These are phyloP conservation scores for Myripristis murdjan DNA, from an alignment of 2,797 vertebrate genomes.

Conservation along the genomic window DNA sequence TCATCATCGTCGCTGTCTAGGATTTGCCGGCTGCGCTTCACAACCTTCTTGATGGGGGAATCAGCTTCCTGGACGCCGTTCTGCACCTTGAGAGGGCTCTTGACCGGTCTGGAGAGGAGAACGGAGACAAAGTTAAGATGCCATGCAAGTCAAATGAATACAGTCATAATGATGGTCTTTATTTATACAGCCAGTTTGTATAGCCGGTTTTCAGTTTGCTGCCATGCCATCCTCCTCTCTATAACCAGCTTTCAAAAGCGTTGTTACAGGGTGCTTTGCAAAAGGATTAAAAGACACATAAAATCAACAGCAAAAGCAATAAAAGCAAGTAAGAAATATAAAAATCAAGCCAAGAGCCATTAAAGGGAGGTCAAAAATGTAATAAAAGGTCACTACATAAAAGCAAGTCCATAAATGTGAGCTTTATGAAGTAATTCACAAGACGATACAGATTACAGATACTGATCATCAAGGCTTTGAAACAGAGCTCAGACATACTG, in stretches of 20 bases:
- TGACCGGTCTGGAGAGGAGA: constrained; percentile 64
- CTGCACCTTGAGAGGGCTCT: constrained; percentile 85
- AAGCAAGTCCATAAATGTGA: constrained; percentile 48
- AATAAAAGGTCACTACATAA: constrained; percentile 46
- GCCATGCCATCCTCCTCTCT: no score
- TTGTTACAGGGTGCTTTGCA: background rate
- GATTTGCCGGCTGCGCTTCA: constrained; percentile 81
- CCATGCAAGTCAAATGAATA: background rate
- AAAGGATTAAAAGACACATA: constrained; percentile 2
- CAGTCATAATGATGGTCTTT: constrained; percentile 4
- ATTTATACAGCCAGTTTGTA: no score
- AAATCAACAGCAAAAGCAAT: constrained; percentile 18
- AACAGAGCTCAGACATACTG: constrained; percentile 16
- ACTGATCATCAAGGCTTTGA: constrained; percentile 59
- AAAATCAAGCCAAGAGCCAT: constrained; percentile 39
- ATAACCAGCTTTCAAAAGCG: background rate
- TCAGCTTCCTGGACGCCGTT: constrained; percentile 77
- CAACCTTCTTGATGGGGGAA: constrained; percentile 80
- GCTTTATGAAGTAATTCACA: constrained; percentile 60
- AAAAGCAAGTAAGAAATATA: constrained; percentile 4
- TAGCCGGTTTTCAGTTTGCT: no score
- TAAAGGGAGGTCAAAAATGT: constrained; percentile 51
- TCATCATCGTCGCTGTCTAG: constrained; percentile 86
- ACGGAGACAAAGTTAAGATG: background rate
- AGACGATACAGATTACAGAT: constrained; percentile 38